A percentile compares a stretch with the other conserved stretches of the same genome.
These are phyloP conservation scores for Melanotaenia nigrans DNA, from an alignment of 2,797 vertebrate species.

Conservation along the genomic window DNA sequence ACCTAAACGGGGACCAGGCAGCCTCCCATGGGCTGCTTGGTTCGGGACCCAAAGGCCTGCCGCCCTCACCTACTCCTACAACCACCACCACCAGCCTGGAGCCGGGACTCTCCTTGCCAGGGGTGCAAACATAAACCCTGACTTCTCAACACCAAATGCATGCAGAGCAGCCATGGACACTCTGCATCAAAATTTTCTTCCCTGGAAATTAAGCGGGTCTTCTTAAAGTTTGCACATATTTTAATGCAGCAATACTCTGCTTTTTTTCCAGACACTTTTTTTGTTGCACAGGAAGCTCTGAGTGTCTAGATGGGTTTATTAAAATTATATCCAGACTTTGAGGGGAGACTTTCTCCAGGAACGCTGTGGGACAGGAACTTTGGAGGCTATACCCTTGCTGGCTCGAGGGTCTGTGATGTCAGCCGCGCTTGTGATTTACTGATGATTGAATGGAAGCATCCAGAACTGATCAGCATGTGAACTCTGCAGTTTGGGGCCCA, in stretches of 20 bases:
- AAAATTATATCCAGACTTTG: slow-evolving; percentile 27
- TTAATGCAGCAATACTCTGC: slow-evolving; percentile 70
- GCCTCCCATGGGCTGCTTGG: slow-evolving; percentile 86
- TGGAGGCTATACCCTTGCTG: slow-evolving; percentile 73
- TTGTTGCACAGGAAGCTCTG: slow-evolving; percentile 61
- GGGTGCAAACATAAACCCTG: slow-evolving; percentile 82
- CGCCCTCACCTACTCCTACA: slow-evolving; percentile 48
- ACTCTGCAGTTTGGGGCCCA: slow-evolving; percentile 39
- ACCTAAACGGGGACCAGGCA: slow-evolving; percentile 87
- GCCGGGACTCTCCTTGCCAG: slow-evolving; percentile 86
- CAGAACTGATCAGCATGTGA: slow-evolving; percentile 60
- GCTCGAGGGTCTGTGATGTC: slow-evolving; percentile 56
- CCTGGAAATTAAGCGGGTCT: slow-evolving; percentile 55
- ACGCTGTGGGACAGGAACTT: slow-evolving; percentile 19
- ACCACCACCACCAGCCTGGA: slow-evolving; percentile 73
- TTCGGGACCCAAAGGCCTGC: slow-evolving; percentile 70
- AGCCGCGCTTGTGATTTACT: slow-evolving; percentile 29
- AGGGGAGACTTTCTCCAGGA: slow-evolving; percentile 8
- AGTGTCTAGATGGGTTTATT: slow-evolving; percentile 17
- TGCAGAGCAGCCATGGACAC: background rate
- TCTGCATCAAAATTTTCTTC: slow-evolving; percentile 33
- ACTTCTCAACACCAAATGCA: slow-evolving; percentile 47
- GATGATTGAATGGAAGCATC: slow-evolving; percentile 5
- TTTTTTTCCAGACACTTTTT: slow-evolving; percentile 44
- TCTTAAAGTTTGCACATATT: slow-evolving; percentile 76